Conservation (phyloP, 2,113 vertebrate species). For the Toxostoma redivivum region DNA sequence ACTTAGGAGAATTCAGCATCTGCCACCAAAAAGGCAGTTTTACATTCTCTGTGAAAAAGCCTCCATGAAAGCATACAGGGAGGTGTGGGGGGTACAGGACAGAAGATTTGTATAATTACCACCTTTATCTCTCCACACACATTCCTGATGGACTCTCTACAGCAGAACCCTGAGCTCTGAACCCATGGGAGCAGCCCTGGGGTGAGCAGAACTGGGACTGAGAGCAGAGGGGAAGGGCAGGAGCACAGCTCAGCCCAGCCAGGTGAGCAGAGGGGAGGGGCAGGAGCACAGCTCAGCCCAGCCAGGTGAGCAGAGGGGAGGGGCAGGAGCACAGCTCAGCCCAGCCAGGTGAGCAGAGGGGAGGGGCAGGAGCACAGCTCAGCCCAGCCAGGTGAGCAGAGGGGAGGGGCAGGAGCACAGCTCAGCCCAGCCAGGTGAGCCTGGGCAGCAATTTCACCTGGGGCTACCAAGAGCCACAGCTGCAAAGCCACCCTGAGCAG, state of each 20-base stretch:
- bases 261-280: background rate
- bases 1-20: background rate
- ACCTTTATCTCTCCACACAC: background rate
- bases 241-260: fast-evolving
- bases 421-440: fast-evolving
- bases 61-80: fast-evolving
- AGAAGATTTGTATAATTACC: background rate
- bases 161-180: background rate
- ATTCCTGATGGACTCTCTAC: background rate
- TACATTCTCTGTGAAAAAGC: background rate
- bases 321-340: fast-evolving
- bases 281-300: fast-evolving
- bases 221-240: background rate
- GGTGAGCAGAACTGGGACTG: background rate
- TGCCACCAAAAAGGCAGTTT: background rate
- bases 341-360: background rate
- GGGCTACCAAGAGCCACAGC: background rate
- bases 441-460: background rate
- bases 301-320: fast-evolving
- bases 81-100: background rate
- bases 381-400: fast-evolving
- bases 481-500: background rate
- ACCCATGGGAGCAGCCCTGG: background rate
- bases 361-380: background rate
- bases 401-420: background rate